A percentile compares a stretch with the other conserved stretches of the same genome.
Evolutionary conservation across 2,113 vertebrate species (phyloP).

Genomic region (Etheostoma cragini): DNA sequence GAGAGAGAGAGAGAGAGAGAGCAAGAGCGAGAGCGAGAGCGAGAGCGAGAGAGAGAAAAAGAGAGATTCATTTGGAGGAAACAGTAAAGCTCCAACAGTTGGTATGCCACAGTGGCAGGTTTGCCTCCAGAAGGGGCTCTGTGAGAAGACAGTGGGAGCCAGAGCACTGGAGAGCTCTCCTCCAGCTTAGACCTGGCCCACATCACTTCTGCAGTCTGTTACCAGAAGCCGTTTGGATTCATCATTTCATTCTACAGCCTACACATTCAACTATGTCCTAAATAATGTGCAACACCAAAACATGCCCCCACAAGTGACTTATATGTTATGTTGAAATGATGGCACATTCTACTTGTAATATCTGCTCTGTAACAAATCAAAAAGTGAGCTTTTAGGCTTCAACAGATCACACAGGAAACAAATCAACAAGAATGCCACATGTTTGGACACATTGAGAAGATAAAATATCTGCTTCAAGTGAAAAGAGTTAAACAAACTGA

Average conservation of each 20-base stretch:
- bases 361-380: constrained; percentile 11
- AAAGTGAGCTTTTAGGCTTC: neutral
- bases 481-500: constrained; percentile 43
- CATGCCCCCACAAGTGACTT: neutral
- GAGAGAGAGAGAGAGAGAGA: constrained; percentile 9
- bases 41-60: constrained; percentile 15
- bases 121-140: constrained; percentile 81
- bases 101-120: constrained; percentile 72
- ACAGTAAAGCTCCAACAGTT: constrained; percentile 78
- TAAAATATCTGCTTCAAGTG: constrained; percentile 17
- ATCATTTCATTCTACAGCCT: constrained; percentile 22
- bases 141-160: constrained; percentile 70
- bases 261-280: constrained; percentile 16
- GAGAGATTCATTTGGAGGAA: constrained; percentile 42
- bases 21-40: constrained; percentile 14
- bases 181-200: constrained; percentile 62
- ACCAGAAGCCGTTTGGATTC: constrained; percentile 39
- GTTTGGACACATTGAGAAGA: neutral
- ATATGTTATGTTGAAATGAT: constrained; percentile 2
- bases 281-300: constrained; percentile 19
- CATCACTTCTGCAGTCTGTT: constrained; percentile 56
- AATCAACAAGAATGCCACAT: constrained; percentile 1
- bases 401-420: constrained; percentile 6
- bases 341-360: constrained; percentile 1
- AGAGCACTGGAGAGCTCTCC: constrained; percentile 46